Percentiles rank a stretch among this genome's conserved stretches.
Conservation (phyloP, 2,113 vertebrate species). For the Pao palembangensis region DNA sequence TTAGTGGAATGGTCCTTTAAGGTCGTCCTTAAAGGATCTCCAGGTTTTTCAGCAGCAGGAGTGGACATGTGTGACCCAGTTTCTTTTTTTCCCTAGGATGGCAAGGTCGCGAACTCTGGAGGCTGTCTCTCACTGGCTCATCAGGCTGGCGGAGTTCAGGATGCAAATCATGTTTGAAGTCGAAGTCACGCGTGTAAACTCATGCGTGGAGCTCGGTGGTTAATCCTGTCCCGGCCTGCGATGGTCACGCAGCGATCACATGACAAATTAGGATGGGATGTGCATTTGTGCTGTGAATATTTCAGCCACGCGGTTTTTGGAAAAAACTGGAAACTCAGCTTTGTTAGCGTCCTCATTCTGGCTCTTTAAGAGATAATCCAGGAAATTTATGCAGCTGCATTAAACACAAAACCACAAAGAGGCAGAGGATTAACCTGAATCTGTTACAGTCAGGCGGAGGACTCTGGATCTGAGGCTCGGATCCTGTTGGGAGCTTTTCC, state of each 20-base stretch:
- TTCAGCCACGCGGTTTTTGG: background rate
- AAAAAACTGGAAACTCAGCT: background rate
- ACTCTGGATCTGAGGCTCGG: slow-evolving; percentile 20
- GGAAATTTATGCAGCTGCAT: slow-evolving; percentile 21
- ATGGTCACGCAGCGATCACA: too few species aligned
- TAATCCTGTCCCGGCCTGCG: too few species aligned
- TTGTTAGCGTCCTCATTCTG: slow-evolving; percentile 5
- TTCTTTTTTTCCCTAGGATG: too few species aligned
- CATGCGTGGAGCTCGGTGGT: too few species aligned
- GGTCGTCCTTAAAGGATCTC: too few species aligned
- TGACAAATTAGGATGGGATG: too few species aligned
- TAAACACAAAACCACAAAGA: slow-evolving; percentile 27
- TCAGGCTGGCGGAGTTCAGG: background rate
- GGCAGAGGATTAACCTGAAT: slow-evolving; percentile 51
- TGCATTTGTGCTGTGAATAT: background rate
- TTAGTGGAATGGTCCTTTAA: too few species aligned
- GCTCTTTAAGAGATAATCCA: slow-evolving; percentile 18
- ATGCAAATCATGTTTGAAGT: background rate
- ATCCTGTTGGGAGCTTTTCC: slow-evolving; percentile 34
- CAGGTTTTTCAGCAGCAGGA: too few species aligned
- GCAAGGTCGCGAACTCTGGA: too few species aligned
- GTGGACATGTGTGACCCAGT: too few species aligned
- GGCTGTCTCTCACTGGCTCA: background rate
- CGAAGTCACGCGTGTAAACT: too few species aligned
- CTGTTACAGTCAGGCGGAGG: slow-evolving; percentile 26